A percentile compares a stretch with the other conserved stretches of the same genome.
Conservation (phyloP, 1,140 invertebrate species). For the Calliphora vicina region DNA sequence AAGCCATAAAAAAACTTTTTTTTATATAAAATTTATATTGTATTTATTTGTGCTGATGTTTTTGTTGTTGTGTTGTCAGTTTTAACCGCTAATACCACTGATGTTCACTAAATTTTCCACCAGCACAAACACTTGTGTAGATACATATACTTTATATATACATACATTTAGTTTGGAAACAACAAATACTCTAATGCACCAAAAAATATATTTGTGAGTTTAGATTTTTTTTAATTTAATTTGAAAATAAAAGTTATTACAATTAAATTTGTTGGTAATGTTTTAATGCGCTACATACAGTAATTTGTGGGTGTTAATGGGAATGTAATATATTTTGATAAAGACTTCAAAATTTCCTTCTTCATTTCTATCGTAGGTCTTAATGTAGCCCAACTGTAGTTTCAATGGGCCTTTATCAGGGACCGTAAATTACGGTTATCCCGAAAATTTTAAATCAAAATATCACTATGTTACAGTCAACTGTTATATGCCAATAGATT, state of each 20-base stretch:
- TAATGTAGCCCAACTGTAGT: too few relatives aligned
- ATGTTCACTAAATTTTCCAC: constrained; percentile 1
- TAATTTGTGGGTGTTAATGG: too few relatives aligned
- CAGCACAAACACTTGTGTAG: neutral
- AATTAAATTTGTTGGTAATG: neutral
- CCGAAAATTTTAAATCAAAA: too few relatives aligned
- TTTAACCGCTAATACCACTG: neutral
- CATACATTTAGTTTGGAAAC: neutral
- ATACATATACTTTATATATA: too few relatives aligned
- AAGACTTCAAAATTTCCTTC: too few relatives aligned
- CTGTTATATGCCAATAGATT: too few relatives aligned
- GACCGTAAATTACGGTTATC: too few relatives aligned
- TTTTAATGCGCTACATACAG: too few relatives aligned
- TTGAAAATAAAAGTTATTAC: neutral
- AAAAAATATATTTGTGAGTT: neutral
- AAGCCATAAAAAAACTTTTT: neutral
- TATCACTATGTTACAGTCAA: too few relatives aligned
- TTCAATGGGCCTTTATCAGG: too few relatives aligned
- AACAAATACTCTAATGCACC: neutral
- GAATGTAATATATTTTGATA: too few relatives aligned
- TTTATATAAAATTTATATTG: neutral
- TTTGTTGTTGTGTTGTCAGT: neutral
- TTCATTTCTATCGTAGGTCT: too few relatives aligned
- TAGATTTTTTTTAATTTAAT: neutral
- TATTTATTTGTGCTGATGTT: neutral